These are phyloP conservation scores for Lepilemur septentrionalis DNA, from an alignment of 2,797 vertebrate species.

Conservation along the genomic window DNA sequence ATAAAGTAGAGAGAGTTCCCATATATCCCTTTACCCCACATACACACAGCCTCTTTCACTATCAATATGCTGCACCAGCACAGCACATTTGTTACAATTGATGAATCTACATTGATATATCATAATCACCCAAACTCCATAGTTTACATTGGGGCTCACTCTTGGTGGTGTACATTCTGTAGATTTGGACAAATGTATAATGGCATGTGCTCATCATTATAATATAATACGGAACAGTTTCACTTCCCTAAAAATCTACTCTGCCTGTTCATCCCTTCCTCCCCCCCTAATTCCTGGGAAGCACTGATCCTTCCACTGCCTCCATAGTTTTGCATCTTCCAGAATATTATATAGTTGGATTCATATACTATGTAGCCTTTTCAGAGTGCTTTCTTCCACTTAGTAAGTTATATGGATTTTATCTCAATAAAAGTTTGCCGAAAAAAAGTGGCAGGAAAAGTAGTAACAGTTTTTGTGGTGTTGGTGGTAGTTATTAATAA, in stretches of 20 bases:
- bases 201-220: too few species aligned
- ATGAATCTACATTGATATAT: too few species aligned
- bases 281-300: neutral
- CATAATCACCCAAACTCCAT: too few species aligned
- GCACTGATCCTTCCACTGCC: neutral
- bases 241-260: neutral
- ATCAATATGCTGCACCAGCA: neutral
- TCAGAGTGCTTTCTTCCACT: neutral
- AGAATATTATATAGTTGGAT: neutral
- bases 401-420: neutral
- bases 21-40: neutral
- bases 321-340: neutral
- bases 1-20: neutral
- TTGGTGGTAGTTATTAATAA: neutral
- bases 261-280: too few species aligned
- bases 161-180: too few species aligned
- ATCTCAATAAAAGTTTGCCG: neutral
- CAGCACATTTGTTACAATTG: neutral
- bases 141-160: too few species aligned
- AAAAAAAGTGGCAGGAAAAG: neutral
- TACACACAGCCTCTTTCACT: neutral
- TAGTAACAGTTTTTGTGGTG: neutral
- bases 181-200: too few species aligned
- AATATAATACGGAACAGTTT: neutral
- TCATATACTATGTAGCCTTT: neutral